phyloP scores from a whole-genome alignment of 1,140 invertebrate genomes.

The Drosophila trapezifrons region DNA sequence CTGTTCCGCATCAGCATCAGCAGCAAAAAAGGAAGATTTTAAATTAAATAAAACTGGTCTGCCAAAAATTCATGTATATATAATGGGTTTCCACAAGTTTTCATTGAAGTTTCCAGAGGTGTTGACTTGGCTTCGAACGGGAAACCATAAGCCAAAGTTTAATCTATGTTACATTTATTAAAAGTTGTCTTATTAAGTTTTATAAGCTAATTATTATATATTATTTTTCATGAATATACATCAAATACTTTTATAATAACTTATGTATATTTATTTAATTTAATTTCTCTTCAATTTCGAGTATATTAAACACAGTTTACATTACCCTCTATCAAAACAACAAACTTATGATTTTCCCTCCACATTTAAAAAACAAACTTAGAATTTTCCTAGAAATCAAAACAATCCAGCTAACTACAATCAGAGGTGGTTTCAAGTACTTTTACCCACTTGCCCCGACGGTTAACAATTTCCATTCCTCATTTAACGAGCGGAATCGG shows the following conservation, averaged over 20 bases:
- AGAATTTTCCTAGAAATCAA: constrained; percentile 5
- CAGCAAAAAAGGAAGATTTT: background rate
- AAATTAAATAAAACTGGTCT: constrained; percentile 55
- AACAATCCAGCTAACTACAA: constrained; percentile 2
- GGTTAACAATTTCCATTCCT: constrained; percentile 7
- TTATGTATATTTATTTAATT: no score
- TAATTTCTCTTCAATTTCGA: no score
- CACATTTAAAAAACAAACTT: background rate
- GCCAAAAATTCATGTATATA: background rate
- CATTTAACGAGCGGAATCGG: constrained; percentile 25
- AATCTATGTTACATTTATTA: background rate
- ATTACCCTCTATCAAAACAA: background rate
- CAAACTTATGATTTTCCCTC: background rate
- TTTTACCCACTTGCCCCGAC: background rate
- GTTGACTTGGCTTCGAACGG: background rate
- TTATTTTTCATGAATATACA: background rate
- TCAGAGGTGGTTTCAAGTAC: constrained; percentile 1
- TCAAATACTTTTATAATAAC: no score
- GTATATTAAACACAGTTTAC: background rate
- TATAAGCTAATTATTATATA: background rate
- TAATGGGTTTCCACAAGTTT: constrained; percentile 41
- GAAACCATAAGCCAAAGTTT: background rate
- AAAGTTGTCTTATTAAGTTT: background rate
- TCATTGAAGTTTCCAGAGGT: constrained; percentile 23
- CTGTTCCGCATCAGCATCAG: constrained; percentile 19